phyloP scores from a whole-genome alignment of 2,113 vertebrate genomes.

The Maccullochella peelii region DNA sequence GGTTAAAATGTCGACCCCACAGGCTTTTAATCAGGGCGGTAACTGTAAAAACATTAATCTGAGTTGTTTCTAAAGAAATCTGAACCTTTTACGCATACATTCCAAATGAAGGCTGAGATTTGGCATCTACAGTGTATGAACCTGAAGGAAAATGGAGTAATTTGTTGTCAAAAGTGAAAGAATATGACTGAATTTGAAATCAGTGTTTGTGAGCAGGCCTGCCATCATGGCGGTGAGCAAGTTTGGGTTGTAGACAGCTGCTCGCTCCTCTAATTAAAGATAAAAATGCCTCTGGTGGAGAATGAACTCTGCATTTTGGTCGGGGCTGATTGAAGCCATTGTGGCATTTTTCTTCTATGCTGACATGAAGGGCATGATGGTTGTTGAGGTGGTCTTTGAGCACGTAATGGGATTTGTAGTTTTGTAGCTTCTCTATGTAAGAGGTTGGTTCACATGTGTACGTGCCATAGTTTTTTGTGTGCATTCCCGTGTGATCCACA shows the following conservation, averaged over 20 bases:
- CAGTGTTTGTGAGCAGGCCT: conserved; percentile 39
- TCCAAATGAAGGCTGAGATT: not conserved
- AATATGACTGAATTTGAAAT: conserved; percentile 39
- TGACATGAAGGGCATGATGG: conserved; percentile 51
- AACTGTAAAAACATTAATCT: not conserved
- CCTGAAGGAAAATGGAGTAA: conserved; percentile 36
- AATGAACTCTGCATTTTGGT: conserved; percentile 71
- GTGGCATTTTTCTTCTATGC: conserved; percentile 52
- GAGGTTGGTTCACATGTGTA: conserved; percentile 25
- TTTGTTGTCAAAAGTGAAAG: conserved; percentile 29
- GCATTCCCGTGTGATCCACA: conserved; percentile 40
- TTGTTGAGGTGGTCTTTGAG: conserved; percentile 20
- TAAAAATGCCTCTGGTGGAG: conserved; percentile 72
- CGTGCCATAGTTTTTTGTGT: not conserved
- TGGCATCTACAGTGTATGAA: not conserved
- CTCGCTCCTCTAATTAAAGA: conserved; percentile 77
- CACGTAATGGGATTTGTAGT: conserved; percentile 15
- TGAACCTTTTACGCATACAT: not conserved
- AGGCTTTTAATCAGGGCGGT: not conserved
- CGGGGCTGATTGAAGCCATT: conserved; percentile 61
- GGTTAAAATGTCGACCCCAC: not conserved
- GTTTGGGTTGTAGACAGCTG: conserved; percentile 77
- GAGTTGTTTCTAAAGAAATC: not conserved
- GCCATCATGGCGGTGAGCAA: conserved; percentile 51
- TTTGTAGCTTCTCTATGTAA: conserved; percentile 3